phyloP scores from a whole-genome alignment of 2,888 invertebrate genomes.

The Subacronicta megacephala region DNA sequence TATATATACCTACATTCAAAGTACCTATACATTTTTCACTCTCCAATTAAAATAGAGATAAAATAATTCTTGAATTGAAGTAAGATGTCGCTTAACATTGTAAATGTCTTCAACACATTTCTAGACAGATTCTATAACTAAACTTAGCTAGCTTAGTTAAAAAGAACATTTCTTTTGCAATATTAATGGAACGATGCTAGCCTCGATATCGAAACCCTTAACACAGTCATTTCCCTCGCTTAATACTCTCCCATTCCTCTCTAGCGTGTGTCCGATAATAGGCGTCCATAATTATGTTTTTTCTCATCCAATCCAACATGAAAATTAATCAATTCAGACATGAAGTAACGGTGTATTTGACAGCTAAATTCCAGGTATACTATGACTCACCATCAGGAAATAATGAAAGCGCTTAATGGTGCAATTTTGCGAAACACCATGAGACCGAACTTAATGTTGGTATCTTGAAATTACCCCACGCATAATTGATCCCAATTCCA shows the following conservation, averaged over 20 bases:
- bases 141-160: conserved; percentile 9
- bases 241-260: conserved; percentile 34
- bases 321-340: conserved; percentile 45
- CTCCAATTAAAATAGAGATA: not conserved
- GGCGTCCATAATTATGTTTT: conserved; percentile 40
- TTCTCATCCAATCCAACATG: conserved; percentile 33
- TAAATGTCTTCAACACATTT: not conserved
- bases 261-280: conserved; percentile 25
- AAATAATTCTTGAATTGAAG: not conserved
- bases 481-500: conserved; percentile 15
- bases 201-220: conserved; percentile 19
- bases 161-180: conserved; percentile 22
- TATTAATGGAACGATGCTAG: conserved; percentile 35
- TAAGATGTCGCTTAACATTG: not conserved
- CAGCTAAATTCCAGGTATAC: conserved; percentile 44
- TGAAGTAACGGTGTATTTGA: conserved; percentile 43
- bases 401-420: conserved; percentile 42
- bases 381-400: conserved; percentile 45
- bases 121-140: not conserved
- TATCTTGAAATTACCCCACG: conserved; percentile 27
- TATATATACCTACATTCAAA: too few relatives aligned
- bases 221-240: conserved; percentile 32
- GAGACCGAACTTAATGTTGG: conserved; percentile 17
- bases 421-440: conserved; percentile 51
- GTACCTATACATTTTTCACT: too few relatives aligned